A percentile compares a stretch with the other conserved stretches of the same genome.
Evolutionary conservation across 64 coral and sea anemone species (phyloP).

Genomic region (Montipora sp.): DNA sequence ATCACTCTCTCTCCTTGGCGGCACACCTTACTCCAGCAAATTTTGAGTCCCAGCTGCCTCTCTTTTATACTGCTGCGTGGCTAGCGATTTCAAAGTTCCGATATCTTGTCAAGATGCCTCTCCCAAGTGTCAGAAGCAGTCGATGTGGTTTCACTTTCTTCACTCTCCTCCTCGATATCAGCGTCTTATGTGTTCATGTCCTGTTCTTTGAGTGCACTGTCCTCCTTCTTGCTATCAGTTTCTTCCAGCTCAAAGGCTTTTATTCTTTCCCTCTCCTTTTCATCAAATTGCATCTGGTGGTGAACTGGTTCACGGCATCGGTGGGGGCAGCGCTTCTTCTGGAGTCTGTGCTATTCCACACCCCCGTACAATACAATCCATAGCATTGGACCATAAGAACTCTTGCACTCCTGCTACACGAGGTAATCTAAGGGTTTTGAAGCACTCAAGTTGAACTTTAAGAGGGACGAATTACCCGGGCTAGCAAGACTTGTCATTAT

Average conservation of each 20-base stretch:
- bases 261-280: not conserved
- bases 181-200: not conserved
- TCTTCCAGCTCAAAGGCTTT: not conserved
- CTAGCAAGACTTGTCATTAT: not conserved
- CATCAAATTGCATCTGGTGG: constrained; percentile 31
- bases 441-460: not conserved
- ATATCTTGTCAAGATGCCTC: not conserved
- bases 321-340: not conserved
- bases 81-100: not conserved
- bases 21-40: not conserved
- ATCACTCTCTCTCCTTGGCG: not conserved
- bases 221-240: not conserved
- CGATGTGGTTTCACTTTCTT: not conserved
- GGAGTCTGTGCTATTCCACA: not conserved
- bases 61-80: not conserved
- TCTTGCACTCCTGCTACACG: not conserved
- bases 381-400: not conserved
- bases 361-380: constrained; percentile 38
- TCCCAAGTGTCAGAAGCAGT: not conserved
- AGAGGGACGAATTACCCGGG: not conserved
- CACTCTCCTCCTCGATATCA: not conserved
- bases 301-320: not conserved
- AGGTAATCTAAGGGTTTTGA: not conserved
- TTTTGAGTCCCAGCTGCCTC: not conserved
- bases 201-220: not conserved